Percentiles rank a stretch among this genome's conserved stretches.
phyloP scores from a whole-genome alignment of 2,797 vertebrate species.

The Clarias fuscus region DNA sequence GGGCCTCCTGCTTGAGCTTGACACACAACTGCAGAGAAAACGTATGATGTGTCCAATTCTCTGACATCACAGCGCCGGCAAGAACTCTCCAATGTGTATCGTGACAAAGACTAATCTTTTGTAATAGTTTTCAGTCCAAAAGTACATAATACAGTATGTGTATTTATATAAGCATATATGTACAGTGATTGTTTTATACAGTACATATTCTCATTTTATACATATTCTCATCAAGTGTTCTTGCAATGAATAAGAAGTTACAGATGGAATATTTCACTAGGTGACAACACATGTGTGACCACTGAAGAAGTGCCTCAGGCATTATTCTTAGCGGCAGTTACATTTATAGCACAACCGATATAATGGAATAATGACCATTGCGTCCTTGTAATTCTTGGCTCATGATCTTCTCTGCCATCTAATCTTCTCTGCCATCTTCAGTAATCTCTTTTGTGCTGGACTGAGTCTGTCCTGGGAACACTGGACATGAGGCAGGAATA shows the following conservation, averaged over 20 bases:
- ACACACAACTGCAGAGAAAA: constrained; percentile 70
- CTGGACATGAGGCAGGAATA: not conserved
- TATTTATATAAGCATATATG: not conserved
- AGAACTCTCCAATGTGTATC: not conserved
- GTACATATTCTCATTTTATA: too few relatives aligned
- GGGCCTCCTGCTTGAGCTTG: constrained; percentile 73
- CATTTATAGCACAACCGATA: not conserved
- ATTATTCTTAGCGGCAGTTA: not conserved
- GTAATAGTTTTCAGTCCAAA: not conserved
- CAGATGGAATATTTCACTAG: not conserved
- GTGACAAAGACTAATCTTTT: constrained; percentile 15
- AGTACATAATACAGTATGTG: not conserved
- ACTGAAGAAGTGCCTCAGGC: not conserved
- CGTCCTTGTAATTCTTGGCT: not conserved
- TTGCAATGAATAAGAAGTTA: not conserved
- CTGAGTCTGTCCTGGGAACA: not conserved
- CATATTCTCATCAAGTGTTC: too few relatives aligned
- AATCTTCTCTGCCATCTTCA: not conserved
- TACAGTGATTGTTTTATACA: not conserved
- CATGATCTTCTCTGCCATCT: not conserved
- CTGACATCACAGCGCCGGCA: constrained; percentile 56
- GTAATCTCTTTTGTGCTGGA: not conserved
- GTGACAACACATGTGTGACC: not conserved
- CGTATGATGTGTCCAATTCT: constrained; percentile 76
- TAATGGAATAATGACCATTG: not conserved